phyloP scores from a whole-genome alignment of 2,797 vertebrate species.

The Alectoris magna region DNA sequence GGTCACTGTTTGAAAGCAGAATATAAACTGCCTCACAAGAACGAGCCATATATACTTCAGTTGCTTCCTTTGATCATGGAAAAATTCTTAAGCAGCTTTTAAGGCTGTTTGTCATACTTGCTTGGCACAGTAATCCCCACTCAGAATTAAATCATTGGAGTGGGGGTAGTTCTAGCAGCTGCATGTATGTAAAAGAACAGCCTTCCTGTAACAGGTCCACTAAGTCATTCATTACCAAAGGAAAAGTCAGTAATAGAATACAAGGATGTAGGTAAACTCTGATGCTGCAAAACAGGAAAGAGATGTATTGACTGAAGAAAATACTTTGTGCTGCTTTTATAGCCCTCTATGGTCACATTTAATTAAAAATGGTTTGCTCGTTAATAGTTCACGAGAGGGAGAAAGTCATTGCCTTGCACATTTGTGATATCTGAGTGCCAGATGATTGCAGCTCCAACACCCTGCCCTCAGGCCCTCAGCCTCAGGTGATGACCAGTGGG shows the following conservation, averaged over 20 bases:
- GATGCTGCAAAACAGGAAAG: neutral
- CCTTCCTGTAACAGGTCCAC: neutral
- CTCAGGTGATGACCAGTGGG: accelerated
- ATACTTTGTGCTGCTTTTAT: neutral
- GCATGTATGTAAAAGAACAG: neutral
- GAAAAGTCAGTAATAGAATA: neutral
- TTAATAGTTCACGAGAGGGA: neutral
- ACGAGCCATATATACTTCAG: neutral
- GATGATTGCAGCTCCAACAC: neutral
- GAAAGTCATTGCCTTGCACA: neutral
- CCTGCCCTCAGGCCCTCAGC: neutral
- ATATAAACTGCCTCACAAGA: neutral
- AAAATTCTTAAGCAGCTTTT: conserved; percentile 19
- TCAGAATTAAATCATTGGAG: neutral
- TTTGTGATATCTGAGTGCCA: neutral
- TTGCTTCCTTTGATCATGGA: neutral
- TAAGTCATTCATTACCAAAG: neutral
- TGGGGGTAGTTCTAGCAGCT: neutral
- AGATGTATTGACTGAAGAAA: neutral
- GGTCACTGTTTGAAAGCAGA: neutral
- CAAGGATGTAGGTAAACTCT: neutral
- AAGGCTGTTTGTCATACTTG: neutral
- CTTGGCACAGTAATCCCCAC: neutral
- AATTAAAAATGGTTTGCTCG: neutral
- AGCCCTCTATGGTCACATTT: neutral